These are phyloP conservation scores for Metopolophium dirhodum DNA, from an alignment of 1,140 invertebrate genomes.

Conservation along the genomic window DNA sequence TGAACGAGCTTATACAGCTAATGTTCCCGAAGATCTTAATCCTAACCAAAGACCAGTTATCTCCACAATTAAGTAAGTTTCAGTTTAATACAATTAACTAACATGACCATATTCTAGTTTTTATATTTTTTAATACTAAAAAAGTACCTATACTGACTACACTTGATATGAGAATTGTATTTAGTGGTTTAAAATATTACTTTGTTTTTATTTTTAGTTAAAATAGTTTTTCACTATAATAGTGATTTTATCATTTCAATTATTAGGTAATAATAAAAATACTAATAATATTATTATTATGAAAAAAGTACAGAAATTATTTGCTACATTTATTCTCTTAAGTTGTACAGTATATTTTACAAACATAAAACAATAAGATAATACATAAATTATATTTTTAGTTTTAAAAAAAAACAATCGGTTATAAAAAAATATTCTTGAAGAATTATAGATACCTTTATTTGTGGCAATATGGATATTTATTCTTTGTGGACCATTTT, in stretches of 20 bases:
- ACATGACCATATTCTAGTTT: neutral
- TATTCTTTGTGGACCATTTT: neutral
- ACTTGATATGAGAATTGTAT: neutral
- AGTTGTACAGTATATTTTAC: too few species aligned
- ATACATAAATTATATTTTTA: neutral
- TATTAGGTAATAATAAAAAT: too few species aligned
- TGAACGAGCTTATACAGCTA: slow-evolving; percentile 85
- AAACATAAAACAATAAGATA: too few species aligned
- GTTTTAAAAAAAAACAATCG: neutral
- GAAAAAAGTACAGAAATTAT: too few species aligned
- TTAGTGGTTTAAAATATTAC: neutral
- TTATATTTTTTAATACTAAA: neutral
- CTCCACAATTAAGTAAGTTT: slow-evolving; percentile 76
- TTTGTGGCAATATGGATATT: neutral
- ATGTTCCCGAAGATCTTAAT: slow-evolving; percentile 86
- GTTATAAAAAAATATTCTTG: neutral
- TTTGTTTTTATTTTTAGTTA: neutral
- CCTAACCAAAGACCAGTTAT: slow-evolving; percentile 83
- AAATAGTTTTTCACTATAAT: neutral
- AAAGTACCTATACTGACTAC: neutral
- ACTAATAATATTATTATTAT: too few species aligned
- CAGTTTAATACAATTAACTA: neutral
- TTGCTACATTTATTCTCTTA: too few species aligned
- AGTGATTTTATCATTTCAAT: neutral
- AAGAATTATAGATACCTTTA: neutral